Base-by-base conservation (phyloP, 2,888 invertebrate genomes). In the Machimus rusticus region DNA sequence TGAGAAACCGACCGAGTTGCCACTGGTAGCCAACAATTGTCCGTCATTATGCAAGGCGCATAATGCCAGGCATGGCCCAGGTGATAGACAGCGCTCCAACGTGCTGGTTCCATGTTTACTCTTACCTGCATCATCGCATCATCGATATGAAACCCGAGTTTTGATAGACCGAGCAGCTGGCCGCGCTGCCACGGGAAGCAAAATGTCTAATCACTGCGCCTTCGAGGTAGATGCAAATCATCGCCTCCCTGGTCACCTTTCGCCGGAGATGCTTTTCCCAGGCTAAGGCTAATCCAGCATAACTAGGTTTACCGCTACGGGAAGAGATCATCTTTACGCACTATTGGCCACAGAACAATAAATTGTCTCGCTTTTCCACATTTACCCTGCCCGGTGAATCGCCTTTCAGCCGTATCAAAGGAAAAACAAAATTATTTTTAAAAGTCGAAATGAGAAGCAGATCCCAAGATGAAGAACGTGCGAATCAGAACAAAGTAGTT, bases 11-110 rank as follows among this genome's bases (percentile, higher is more conserved):
- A 31, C 23, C 23, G 23, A 79, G 79, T 37, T 46, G 79, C 51
- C 51, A 51, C 79, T 79, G 28, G 79, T 79, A 79, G 23, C 79
- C 51, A 79, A 34, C 79, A 79, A 79, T 79, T 51, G 79, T 39
- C 31, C 23, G n/a, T 51, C 79, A 79, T 79, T 79, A 79, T 79
- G 79, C 79, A 79, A 79, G 79, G 46, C 39, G 31, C 19, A 51
- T 79, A 79, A 79, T 79, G 51, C 31, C 46, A 16, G 51, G 51
- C 28, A 34, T 19, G 5, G 79, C 46, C 28, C 28, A 79, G 51
- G 79, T 79, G 79, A 79, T 79, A 51, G 79, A 79, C 55, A 79
- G 79, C 43, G 14, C 79, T 43, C 23, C 19, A 78, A 79, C 79
- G 79, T 79, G 46, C 79, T 28, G 28, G n/a, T n/a, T 28, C 1